Evolutionary conservation across 2,113 vertebrate species (phyloP).

Genomic region (Saguinus midas): DNA sequence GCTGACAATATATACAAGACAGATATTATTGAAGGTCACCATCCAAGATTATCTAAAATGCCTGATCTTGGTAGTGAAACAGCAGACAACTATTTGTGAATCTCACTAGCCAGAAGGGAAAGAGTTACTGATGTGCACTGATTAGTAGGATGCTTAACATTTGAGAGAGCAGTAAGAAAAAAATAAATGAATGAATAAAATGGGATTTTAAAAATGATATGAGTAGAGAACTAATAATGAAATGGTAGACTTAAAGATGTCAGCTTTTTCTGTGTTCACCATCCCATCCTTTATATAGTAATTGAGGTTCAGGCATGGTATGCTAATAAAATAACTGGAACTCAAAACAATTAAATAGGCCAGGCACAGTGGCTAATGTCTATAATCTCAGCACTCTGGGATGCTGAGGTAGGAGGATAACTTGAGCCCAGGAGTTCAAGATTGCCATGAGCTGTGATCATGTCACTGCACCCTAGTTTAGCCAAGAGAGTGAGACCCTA

Average conservation of each 20-base stretch:
- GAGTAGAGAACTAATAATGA: background rate
- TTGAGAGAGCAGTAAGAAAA: background rate
- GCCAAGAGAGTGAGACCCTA: too few relatives aligned
- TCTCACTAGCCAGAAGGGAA: background rate
- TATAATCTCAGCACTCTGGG: too few relatives aligned
- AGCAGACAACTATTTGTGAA: background rate
- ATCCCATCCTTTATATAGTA: background rate
- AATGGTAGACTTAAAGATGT: background rate
- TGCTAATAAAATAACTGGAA: background rate
- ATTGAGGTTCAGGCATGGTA: background rate
- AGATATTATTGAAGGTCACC: background rate
- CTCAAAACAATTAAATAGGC: background rate
- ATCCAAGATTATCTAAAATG: background rate
- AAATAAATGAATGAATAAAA: background rate
- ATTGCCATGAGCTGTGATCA: too few relatives aligned
- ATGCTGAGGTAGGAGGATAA: too few relatives aligned
- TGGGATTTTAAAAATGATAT: background rate
- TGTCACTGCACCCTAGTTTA: too few relatives aligned
- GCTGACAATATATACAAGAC: background rate
- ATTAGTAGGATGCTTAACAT: background rate
- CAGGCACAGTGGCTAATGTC: too few relatives aligned
- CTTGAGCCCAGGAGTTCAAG: too few relatives aligned
- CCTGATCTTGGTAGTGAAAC: background rate
- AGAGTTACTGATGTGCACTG: background rate
- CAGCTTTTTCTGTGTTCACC: background rate